Evolutionary conservation across 2,797 vertebrate genomes (phyloP).

Genomic region (Danio choprae): DNA sequence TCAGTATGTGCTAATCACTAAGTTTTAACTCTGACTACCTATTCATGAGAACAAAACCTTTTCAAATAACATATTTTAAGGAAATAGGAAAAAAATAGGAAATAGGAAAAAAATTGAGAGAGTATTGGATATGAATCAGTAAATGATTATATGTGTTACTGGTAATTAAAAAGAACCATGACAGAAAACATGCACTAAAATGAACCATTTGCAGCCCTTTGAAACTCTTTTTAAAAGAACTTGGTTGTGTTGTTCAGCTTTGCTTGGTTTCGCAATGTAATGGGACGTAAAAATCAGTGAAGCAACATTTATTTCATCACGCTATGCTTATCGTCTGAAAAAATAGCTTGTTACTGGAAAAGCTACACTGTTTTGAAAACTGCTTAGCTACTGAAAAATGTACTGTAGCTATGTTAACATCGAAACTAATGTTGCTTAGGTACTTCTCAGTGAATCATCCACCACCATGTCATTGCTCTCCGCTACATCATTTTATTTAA

Average conservation of each 20-base stretch:
- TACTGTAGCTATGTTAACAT: background rate
- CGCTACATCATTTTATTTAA: background rate
- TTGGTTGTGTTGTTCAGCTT: background rate
- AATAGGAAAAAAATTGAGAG: background rate
- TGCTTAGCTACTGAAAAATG: background rate
- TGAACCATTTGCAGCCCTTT: background rate
- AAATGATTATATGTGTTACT: background rate
- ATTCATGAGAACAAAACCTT: no score
- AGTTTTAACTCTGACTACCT: no score
- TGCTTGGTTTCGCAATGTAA: constrained; percentile 14
- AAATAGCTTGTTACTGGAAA: constrained; percentile 15
- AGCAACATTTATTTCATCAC: constrained; percentile 4
- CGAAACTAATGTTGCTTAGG: background rate
- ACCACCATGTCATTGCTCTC: background rate
- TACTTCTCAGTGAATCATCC: background rate
- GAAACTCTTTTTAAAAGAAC: background rate
- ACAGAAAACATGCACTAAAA: background rate
- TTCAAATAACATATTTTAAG: background rate
- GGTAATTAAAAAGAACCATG: background rate
- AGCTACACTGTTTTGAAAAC: background rate
- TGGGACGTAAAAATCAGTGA: background rate
- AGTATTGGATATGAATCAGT: background rate
- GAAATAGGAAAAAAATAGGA: background rate
- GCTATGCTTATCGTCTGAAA: background rate
- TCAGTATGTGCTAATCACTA: no score